phyloP scores from a whole-genome alignment of 1,140 invertebrate genomes.

The Drosophila obscura region DNA sequence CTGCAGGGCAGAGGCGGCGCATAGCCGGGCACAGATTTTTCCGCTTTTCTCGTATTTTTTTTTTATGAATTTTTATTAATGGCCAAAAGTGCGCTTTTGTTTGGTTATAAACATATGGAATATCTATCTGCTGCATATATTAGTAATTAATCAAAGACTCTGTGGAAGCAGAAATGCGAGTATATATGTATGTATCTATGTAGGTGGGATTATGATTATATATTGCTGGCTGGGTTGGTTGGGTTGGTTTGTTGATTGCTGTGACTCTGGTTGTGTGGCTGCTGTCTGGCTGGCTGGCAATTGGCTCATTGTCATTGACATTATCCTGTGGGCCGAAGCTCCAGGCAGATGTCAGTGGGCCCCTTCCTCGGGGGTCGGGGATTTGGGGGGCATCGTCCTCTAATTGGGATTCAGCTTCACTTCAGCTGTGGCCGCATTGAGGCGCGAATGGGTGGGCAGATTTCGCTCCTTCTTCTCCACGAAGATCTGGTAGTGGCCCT shows the following conservation, averaged over 20 bases:
- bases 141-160: conserved; percentile 49
- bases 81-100: conserved; percentile 28
- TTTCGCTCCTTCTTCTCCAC: conserved; percentile 80
- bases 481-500: conserved; percentile 79
- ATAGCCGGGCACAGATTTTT: conserved; percentile 31
- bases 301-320: conserved; percentile 62
- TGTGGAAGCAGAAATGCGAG: conserved; percentile 40
- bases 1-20: not conserved
- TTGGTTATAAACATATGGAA: conserved; percentile 12
- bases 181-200: not conserved
- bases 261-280: conserved; percentile 9
- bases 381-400: not conserved
- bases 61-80: conserved; percentile 34
- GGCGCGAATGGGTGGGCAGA: conserved; percentile 69
- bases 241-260: conserved; percentile 1
- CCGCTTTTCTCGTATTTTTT: conserved; percentile 17
- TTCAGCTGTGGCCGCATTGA: conserved; percentile 77
- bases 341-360: no score
- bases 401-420: conserved; percentile 83
- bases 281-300: conserved; percentile 17
- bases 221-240: not conserved
- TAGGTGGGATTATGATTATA: no score
- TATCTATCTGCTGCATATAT: conserved; percentile 5
- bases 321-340: not conserved
- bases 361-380: not conserved